Evolutionary conservation across 2,797 vertebrate species (phyloP).

Genomic region (Etheostoma nigrum): DNA sequence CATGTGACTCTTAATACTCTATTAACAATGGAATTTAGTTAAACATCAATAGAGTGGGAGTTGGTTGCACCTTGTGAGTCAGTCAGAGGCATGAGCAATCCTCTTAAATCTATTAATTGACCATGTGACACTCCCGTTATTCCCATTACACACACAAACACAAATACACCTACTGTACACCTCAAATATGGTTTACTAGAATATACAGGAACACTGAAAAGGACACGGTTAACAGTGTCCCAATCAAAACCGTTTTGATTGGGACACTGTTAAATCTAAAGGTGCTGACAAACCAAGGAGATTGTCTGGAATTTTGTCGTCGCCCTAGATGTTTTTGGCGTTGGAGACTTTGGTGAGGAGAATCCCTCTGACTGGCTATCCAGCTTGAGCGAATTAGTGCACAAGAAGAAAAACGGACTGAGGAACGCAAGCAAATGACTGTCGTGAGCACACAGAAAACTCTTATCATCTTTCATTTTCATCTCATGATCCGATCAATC

Average conservation of each 20-base stretch:
- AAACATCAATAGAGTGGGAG: slow-evolving; percentile 72
- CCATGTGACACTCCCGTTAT: slow-evolving; percentile 34
- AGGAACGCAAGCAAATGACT: no score
- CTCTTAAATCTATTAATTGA: slow-evolving; percentile 60
- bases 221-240: slow-evolving; percentile 6
- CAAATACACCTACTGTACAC: background rate
- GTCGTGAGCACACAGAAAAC: no score
- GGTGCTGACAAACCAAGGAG: no score
- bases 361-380: no score
- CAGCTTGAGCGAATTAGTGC: no score
- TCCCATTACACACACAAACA: slow-evolving; percentile 7
- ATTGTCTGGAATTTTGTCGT: no score
- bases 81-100: slow-evolving; percentile 59
- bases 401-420: no score
- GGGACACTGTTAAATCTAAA: slow-evolving; percentile 22
- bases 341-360: no score
- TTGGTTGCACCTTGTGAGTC: slow-evolving; percentile 66
- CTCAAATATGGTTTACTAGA: slow-evolving; percentile 27
- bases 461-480: no score
- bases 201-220: slow-evolving; percentile 22
- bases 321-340: no score
- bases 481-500: no score
- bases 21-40: slow-evolving; percentile 76
- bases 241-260: slow-evolving; percentile 15
- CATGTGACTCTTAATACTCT: slow-evolving; percentile 63